phyloP scores from a whole-genome alignment of 2,888 invertebrate genomes.

The Conistra vaccinii region DNA sequence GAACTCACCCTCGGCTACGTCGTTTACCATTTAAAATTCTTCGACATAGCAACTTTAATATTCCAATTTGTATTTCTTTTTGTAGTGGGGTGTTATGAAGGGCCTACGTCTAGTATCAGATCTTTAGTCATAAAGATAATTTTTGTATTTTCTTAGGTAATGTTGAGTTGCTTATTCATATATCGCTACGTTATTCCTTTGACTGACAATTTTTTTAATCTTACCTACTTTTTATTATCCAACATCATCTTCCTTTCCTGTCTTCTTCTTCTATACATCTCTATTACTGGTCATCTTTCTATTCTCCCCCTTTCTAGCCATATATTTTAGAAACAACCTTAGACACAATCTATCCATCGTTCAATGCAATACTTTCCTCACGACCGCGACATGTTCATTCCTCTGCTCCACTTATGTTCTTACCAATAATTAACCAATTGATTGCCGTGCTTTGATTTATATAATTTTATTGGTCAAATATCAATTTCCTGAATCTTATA shows the following conservation, averaged over 20 bases:
- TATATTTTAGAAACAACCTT: neutral
- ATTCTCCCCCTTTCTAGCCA: neutral
- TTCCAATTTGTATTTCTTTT: constrained; percentile 48
- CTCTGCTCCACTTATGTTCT: neutral
- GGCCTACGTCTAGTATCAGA: neutral
- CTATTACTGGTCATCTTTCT: neutral
- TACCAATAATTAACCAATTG: too few relatives aligned
- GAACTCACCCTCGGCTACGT: constrained; percentile 65
- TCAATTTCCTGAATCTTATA: neutral
- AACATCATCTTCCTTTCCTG: neutral
- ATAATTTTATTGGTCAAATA: neutral
- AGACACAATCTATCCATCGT: neutral
- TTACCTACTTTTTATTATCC: neutral
- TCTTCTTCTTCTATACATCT: neutral
- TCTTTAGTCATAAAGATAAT: neutral
- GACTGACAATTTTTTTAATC: neutral
- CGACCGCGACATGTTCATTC: neutral
- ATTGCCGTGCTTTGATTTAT: too few relatives aligned
- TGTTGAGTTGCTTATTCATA: neutral
- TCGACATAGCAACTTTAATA: constrained; percentile 47
- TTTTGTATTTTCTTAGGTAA: neutral
- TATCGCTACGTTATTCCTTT: neutral
- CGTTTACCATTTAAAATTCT: constrained; percentile 56
- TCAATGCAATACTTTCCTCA: neutral
- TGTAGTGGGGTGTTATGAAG: constrained; percentile 29